phyloP scores from a whole-genome alignment of 1,140 invertebrate species.

The Drosophila baimaii region DNA sequence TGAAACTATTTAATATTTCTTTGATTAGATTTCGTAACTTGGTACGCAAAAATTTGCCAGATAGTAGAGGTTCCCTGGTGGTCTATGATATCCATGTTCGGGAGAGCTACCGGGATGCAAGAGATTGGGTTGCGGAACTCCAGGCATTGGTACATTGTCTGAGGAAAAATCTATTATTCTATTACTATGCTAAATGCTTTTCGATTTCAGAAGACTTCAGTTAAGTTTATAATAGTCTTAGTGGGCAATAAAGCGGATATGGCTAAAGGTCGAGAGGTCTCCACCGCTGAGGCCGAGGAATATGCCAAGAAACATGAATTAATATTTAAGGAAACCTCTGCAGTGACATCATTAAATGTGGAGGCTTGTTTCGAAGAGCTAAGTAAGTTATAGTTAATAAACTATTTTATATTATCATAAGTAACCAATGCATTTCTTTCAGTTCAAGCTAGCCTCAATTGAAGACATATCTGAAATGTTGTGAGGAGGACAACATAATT shows the following conservation, averaged over 20 bases:
- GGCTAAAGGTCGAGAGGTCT: background rate
- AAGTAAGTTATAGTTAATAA: background rate
- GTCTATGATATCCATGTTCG: constrained; percentile 6
- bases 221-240: background rate
- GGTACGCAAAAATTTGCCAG: background rate
- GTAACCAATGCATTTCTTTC: background rate
- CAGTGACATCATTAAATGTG: background rate
- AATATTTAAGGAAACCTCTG: constrained; percentile 3
- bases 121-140: background rate
- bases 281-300: background rate
- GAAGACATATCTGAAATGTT: background rate
- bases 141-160: background rate
- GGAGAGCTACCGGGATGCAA: background rate
- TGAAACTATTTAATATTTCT: background rate
- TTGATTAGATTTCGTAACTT: background rate
- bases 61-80: background rate
- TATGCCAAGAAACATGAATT: background rate
- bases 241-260: background rate
- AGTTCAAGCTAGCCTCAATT: background rate
- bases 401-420: background rate
- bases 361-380: constrained; percentile 3
- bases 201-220: background rate
- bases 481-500: background rate
- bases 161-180: background rate
- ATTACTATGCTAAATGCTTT: too few relatives aligned